Evolutionary conservation across 2,113 vertebrate species (phyloP), one percentile per base, ranked within the genome.

Genomic region (Amphiprion ocellaris): DNA sequence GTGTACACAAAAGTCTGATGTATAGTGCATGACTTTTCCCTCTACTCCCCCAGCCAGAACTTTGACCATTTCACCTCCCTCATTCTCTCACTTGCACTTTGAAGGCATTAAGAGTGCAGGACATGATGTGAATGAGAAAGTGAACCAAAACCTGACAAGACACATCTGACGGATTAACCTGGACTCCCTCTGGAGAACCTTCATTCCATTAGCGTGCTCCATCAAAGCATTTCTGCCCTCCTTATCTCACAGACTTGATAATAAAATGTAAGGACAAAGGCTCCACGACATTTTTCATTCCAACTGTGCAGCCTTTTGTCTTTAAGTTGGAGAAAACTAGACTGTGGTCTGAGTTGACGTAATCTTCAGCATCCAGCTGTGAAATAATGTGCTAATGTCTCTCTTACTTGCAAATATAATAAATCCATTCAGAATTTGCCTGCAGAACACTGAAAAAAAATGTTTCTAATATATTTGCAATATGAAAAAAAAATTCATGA

Each of bases 41-140:
- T 10, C 17, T 56, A 4, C 70, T 72, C 55, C 65, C 50, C 47
- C 28, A 44, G 46, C 55, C 23, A 28, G 28, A 62, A 65, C 62
- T 83, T 60, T 76, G 41, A 69, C 61, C 16, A 4, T 47, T 77
- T 77, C 53, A 56, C 52, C 52, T 74, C 10, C 52, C 3, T 53
- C n/a, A 2, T 59, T 58, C 19, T 55, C 55, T 58, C 4, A 11
- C 15, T 26, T 23, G n/a, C 15, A 63, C 58, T 61, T 80, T 66
- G 50, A 23, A 63, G 33, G 52, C 62, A 30, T 66, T 73, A 56
- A 53, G 23, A 63, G 59, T 41, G 39, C 7, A 14, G 44, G 24
- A 71, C 50, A 68, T 28, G 12, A 74, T 49, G 19, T 66, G 44
- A 76, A 46, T 33, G 46, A 53, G 1, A 60, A 47, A 11, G 50